Percentiles rank a stretch among this genome's conserved stretches.
Evolutionary conservation across 2,113 vertebrate genomes (phyloP).

Genomic region (Pogona vitticeps): DNA sequence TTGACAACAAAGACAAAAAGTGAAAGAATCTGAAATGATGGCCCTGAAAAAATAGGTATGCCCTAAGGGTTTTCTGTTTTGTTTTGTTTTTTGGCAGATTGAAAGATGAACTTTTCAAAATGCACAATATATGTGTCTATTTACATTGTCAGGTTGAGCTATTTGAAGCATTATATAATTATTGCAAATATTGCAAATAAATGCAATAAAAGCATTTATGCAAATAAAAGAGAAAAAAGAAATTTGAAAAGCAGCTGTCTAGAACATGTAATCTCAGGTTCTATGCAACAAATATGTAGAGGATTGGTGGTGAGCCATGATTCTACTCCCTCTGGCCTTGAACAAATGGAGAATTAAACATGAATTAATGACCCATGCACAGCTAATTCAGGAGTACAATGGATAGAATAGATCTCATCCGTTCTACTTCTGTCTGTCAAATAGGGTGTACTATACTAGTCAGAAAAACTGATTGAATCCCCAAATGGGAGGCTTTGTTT

Average conservation of each 20-base stretch:
- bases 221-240: neutral
- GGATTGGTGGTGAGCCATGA: too few species aligned
- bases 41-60: constrained; percentile 16
- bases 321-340: neutral
- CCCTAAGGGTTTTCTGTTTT: neutral
- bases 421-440: neutral
- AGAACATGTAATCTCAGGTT: neutral
- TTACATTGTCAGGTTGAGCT: constrained; percentile 30
- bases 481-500: neutral
- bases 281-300: constrained; percentile 9
- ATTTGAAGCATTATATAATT: neutral
- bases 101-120: constrained; percentile 10
- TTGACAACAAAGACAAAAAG: neutral
- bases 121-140: neutral
- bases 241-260: neutral
- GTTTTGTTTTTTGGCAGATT: neutral
- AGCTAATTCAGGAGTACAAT: neutral
- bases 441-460: neutral
- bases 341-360: neutral
- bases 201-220: neutral
- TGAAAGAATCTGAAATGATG: constrained; percentile 25
- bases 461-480: neutral
- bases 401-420: neutral
- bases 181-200: neutral
- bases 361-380: neutral